A percentile compares a stretch with the other conserved stretches of the same genome.
phyloP scores from a whole-genome alignment of 2,888 invertebrate species.

The Bhutanitis thaidina region DNA sequence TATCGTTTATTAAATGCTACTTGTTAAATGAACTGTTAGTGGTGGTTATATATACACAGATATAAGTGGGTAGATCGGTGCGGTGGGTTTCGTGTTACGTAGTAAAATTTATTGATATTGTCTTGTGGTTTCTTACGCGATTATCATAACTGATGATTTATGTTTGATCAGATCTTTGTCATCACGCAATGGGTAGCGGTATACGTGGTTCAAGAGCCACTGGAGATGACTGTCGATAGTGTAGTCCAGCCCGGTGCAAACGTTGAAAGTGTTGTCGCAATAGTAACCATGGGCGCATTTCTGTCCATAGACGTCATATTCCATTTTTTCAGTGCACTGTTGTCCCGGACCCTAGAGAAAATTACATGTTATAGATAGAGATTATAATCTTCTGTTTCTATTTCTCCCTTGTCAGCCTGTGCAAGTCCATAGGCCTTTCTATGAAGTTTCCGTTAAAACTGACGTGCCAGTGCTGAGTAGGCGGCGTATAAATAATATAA shows the following conservation, averaged over 20 bases:
- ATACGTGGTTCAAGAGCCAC: conserved; percentile 39
- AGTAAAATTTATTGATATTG: background rate
- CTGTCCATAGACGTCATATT: conserved; percentile 51
- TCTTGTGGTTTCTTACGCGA: conserved; percentile 17
- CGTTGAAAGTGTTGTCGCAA: conserved; percentile 49
- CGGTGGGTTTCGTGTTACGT: conserved; percentile 63
- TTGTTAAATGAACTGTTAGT: conserved; percentile 44
- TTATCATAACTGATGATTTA: conserved; percentile 20
- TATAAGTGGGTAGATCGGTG: background rate
- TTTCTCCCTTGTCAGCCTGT: too few relatives aligned
- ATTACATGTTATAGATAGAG: background rate
- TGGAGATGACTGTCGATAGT: conserved; percentile 41
- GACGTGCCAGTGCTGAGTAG: too few relatives aligned
- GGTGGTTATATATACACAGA: background rate
- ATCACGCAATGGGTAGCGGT: conserved; percentile 38
- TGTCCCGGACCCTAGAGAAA: conserved; percentile 53
- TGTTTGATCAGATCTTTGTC: conserved; percentile 14
- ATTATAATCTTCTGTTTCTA: too few relatives aligned
- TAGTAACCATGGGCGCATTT: conserved; percentile 58
- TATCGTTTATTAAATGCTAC: conserved; percentile 32
- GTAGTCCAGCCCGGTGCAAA: conserved; percentile 51
- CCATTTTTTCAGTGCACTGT: conserved; percentile 60
- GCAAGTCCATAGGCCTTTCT: too few relatives aligned
- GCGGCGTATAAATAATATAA: too few relatives aligned
- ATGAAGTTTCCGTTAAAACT: too few relatives aligned